Base-by-base conservation (phyloP, 2,888 invertebrate genomes). In the Phragmatobia fuliginosa region DNA sequence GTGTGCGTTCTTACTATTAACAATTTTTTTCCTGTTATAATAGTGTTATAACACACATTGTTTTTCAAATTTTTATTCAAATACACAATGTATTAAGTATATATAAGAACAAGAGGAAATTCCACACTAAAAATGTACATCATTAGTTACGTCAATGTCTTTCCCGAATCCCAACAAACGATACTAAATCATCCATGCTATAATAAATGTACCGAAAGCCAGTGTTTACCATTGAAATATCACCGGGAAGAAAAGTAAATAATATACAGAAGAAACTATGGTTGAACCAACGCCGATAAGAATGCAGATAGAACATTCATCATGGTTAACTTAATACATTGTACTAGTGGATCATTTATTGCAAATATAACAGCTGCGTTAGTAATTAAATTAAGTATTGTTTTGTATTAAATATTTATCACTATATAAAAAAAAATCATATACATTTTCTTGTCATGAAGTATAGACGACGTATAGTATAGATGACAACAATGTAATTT, bases 131-230 rank as follows among this genome's bases (percentile, higher is more conserved):
- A 73, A 78, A 75, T 77, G 71, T 80, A 68, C 65, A 49, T 77
- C 83, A 83, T 85, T 85, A 83, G 75, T 83, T 72, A 79, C 68
- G 70, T 74, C 74, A 72, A 71, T 75, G 79, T 76, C 71, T 73
- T 65, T 69, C 66, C 73, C 78, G 77, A 76, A 76, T 76, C 75
- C 72, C 66, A 74, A 66, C 70, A 56, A 68, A 72, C 73, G 69
- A 76, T 77, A 79, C 68, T 85, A 83, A 84, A 84, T 85, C 83
- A 84, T 80, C 75, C 77, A 70, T 66, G 75, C 63, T 62, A 76
- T 80, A 83, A 85, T 77, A 83, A 81, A 85, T 83, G 79, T 79
- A 77, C 72, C 67, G 71, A 72, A 59, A 70, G 71, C 71, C 70
- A 63, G 64, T 70, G 64, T 80, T 70, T 72, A 69, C 68, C 72